Percentiles rank a stretch among this genome's conserved stretches.
Evolutionary conservation across 1,140 invertebrate genomes (phyloP).

Genomic region (Hermetia illucens): DNA sequence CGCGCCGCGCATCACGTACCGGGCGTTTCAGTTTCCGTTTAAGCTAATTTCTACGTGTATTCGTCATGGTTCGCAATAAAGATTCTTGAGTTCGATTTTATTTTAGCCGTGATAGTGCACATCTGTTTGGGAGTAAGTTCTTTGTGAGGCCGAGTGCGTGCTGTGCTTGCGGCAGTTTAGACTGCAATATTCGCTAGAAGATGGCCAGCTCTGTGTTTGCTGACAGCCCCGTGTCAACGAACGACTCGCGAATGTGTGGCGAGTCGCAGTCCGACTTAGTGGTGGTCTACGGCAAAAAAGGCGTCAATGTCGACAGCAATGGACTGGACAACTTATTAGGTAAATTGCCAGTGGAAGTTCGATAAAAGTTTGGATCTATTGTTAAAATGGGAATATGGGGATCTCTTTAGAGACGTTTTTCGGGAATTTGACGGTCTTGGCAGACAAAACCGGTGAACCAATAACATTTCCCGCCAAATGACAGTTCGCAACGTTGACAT

Average conservation of each 20-base stretch:
- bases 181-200: too few relatives aligned
- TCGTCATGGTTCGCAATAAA: too few relatives aligned
- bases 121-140: too few relatives aligned
- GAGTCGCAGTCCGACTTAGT: conserved; percentile 34
- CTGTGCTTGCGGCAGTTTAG: too few relatives aligned
- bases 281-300: conserved; percentile 59
- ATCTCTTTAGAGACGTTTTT: conserved; percentile 2
- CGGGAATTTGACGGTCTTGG: conserved; percentile 9
- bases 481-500: conserved; percentile 14
- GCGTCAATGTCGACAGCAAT: conserved; percentile 52
- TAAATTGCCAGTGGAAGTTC: conserved; percentile 26
- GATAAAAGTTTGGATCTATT: too few relatives aligned
- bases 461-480: conserved; percentile 30
- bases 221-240: conserved; percentile 13
- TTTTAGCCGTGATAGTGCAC: too few relatives aligned
- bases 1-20: too few relatives aligned
- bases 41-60: too few relatives aligned
- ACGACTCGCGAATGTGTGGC: conserved; percentile 7
- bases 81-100: too few relatives aligned
- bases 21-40: too few relatives aligned
- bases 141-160: too few relatives aligned
- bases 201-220: conserved; percentile 28
- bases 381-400: too few relatives aligned
- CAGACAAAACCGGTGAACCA: conserved; percentile 13
- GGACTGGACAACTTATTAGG: conserved; percentile 54